Evolutionary conservation across 2,113 vertebrate species (phyloP), one percentile per base, ranked within the genome.

Genomic region (Nestor notabilis): DNA sequence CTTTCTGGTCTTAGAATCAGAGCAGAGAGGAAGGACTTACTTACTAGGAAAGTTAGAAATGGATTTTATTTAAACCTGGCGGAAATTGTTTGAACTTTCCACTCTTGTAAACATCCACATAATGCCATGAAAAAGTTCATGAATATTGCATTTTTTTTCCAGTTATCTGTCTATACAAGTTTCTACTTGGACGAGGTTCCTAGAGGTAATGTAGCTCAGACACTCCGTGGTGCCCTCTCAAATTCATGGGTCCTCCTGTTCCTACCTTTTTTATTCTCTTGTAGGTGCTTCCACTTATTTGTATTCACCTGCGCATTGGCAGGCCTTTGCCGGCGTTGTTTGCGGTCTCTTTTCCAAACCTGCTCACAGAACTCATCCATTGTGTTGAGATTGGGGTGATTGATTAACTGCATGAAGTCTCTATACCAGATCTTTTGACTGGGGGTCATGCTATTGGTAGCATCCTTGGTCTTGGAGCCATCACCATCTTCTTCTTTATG

Each of bases 331-430:
- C 98, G 98, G 70, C 99, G 98, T 72, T 99, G 99, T 86, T 99
- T 99, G 90, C 99, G 98, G 97, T 99, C 99, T 96, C 99, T 98
- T 98, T 99, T 99, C 99, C 99, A 99, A 35, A 99, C 99, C 95
- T 99, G 99, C 98, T 99, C 99, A 60, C 99, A 99, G 94, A 99
- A 99, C 95, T 99, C 99, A 91, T 99, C 99, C 98, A 99, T 99
- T 3, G 99, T 99, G 97, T 99, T 99, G 66, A 99, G 98, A 93
- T 99, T 99, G 12, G 99, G 99, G 76, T 99, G 99, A 97, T 99
- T 99, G 78, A 99, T 99, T 89, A 99, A 96, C 85, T 99, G 99
- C 98, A 99, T 99, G 97, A 99, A 99, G 98, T 99, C 99, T 90
- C 99, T 98, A 97, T 99, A 99, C 99, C 99, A 99, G 78, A 99